Percentiles rank a stretch among this genome's conserved stretches.
Conservation (phyloP, 2,797 vertebrate genomes). For the Notolabrus celidotus region DNA sequence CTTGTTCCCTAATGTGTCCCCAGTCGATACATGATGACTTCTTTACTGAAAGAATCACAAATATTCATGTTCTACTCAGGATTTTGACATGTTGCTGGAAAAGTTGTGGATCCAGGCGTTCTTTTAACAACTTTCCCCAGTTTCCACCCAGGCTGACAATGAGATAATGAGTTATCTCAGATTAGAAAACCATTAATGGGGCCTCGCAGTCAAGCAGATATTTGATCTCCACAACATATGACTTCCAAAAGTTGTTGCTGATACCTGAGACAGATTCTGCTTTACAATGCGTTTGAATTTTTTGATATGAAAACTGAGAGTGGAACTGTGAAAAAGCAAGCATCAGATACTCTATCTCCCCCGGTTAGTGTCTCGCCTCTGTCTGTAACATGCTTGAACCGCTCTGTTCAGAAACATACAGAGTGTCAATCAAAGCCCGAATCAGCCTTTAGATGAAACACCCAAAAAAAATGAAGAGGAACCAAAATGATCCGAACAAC, state of each 20-base stretch:
- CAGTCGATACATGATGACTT: slow-evolving; percentile 10
- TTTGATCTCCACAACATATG: slow-evolving; percentile 74
- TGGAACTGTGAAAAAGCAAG: slow-evolving; percentile 73
- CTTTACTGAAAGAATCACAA: slow-evolving; percentile 7
- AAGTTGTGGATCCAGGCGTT: slow-evolving; percentile 56
- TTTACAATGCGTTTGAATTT: slow-evolving; percentile 72
- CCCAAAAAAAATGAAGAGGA: slow-evolving; percentile 59
- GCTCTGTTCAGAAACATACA: slow-evolving; percentile 67
- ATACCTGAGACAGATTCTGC: slow-evolving; percentile 78
- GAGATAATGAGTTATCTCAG: slow-evolving; percentile 73
- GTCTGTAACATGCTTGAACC: slow-evolving; percentile 79
- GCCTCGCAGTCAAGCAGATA: slow-evolving; percentile 69
- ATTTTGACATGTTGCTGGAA: slow-evolving; percentile 40
- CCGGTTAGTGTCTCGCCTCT: slow-evolving; percentile 71
- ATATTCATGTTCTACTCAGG: slow-evolving; percentile 25
- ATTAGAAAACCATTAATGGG: slow-evolving; percentile 71
- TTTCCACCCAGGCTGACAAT: slow-evolving; percentile 43
- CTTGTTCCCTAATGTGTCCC: slow-evolving; percentile 42
- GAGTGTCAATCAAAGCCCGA: slow-evolving; percentile 77
- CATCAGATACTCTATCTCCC: slow-evolving; percentile 80
- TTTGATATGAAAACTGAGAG: slow-evolving; percentile 74
- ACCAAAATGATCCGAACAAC: slow-evolving; percentile 70
- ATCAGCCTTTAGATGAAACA: slow-evolving; percentile 78
- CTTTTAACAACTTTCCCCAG: slow-evolving; percentile 58
- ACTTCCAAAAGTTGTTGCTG: slow-evolving; percentile 74